A percentile compares a stretch with the other conserved stretches of the same genome.
These are phyloP conservation scores for Globia sparganii DNA, from an alignment of 2,888 invertebrate species.

Conservation along the genomic window DNA sequence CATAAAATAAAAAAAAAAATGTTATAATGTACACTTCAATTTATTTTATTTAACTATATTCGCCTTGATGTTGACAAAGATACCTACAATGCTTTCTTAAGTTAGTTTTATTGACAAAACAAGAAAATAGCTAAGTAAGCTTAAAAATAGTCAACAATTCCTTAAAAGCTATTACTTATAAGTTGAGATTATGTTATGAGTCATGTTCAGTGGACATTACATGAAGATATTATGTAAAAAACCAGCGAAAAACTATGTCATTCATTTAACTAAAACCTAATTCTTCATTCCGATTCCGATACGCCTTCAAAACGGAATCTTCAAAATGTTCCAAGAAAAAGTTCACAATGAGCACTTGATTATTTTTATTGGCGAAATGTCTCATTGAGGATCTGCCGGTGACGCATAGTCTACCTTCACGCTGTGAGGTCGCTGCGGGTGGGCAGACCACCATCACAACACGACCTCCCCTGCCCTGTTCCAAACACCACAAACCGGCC, in stretches of 20 bases:
- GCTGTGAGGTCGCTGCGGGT: slow-evolving; percentile 81
- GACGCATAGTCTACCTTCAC: slow-evolving; percentile 77
- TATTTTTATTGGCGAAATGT: slow-evolving; percentile 77
- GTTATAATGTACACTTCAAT: no score
- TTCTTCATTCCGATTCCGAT: slow-evolving; percentile 32
- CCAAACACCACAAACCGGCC: slow-evolving; percentile 34
- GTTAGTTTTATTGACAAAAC: background rate
- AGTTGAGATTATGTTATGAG: background rate
- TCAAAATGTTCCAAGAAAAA: slow-evolving; percentile 55
- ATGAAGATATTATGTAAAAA: background rate
- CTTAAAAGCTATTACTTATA: background rate
- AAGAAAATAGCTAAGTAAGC: no score
- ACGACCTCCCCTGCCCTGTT: slow-evolving; percentile 65
- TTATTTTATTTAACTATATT: no score
- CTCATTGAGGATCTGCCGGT: slow-evolving; percentile 75
- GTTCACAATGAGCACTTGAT: slow-evolving; percentile 71
- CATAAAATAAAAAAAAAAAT: no score
- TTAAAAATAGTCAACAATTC: no score
- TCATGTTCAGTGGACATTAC: background rate
- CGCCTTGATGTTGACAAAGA: background rate
- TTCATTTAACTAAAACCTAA: slow-evolving; percentile 16
- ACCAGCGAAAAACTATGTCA: background rate
- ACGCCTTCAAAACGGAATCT: slow-evolving; percentile 43
- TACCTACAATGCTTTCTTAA: background rate
- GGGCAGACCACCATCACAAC: slow-evolving; percentile 74